Conservation (phyloP, 2,113 vertebrate species). For the Sclerurus mexicanus region DNA sequence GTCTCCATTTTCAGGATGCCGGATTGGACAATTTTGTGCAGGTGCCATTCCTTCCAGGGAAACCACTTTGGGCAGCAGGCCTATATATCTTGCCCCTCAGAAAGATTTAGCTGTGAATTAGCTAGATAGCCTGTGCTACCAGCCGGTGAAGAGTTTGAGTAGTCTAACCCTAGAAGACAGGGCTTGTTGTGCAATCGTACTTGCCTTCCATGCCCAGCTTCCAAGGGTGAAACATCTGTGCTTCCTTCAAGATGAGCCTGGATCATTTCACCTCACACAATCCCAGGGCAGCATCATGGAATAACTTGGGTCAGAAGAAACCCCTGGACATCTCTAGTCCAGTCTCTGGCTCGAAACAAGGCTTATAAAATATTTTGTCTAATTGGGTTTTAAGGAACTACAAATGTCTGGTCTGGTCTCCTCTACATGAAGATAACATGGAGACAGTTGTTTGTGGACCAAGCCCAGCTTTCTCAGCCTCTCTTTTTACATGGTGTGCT, state of each 20-base stretch:
- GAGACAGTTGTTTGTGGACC: background rate
- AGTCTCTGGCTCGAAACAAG: background rate
- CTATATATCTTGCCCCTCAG: background rate
- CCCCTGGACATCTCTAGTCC: background rate
- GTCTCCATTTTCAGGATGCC: background rate
- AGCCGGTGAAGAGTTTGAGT: background rate
- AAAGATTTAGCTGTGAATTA: background rate
- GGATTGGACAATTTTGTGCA: accelerated
- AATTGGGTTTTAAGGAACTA: background rate
- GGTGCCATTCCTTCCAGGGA: background rate
- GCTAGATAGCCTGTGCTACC: background rate
- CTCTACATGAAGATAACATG: background rate
- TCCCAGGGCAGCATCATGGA: background rate
- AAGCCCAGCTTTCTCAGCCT: background rate
- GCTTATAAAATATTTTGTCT: background rate
- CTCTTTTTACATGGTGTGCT: background rate
- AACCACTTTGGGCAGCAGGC: background rate
- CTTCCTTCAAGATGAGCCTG: background rate
- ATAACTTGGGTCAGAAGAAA: background rate
- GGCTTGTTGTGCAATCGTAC: background rate
- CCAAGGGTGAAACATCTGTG: accelerated
- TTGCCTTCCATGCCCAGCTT: background rate
- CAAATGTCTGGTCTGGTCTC: background rate
- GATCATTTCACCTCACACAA: background rate
- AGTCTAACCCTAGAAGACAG: background rate